Evolutionary conservation across 2,113 vertebrate genomes (phyloP).

Genomic region (Pimephales promelas): DNA sequence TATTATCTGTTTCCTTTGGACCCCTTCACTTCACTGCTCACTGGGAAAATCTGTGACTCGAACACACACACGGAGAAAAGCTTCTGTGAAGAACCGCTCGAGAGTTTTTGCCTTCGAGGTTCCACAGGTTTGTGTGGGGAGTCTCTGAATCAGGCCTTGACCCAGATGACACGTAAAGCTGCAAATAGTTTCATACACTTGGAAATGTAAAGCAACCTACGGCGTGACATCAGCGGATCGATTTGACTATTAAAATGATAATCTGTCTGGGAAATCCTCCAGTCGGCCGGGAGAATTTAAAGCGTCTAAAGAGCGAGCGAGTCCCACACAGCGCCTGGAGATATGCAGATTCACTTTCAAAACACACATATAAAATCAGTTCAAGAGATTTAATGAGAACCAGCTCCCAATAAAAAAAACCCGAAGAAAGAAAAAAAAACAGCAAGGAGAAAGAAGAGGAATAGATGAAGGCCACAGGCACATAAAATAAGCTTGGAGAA

Average conservation of each 20-base stretch:
- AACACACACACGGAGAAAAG: background rate
- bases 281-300: conserved; percentile 1
- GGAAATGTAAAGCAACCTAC: background rate
- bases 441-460: background rate
- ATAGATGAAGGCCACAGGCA: background rate
- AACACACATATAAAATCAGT: conserved; percentile 26
- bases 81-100: background rate
- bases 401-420: conserved; percentile 8
- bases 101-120: background rate
- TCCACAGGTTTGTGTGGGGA: background rate
- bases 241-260: conserved; percentile 28
- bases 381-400: conserved; percentile 22
- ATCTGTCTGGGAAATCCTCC: conserved; percentile 24
- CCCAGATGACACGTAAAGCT: background rate
- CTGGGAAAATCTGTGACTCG: background rate
- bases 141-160: background rate
- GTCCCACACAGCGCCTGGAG: conserved; percentile 20
- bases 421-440: background rate
- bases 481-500: background rate
- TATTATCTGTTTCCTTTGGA: background rate
- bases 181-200: background rate
- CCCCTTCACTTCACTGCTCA: background rate
- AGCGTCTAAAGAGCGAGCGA: background rate
- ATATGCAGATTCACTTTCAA: conserved; percentile 16
- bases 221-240: background rate